Evolutionary conservation across 2,888 invertebrate species (phyloP), one percentile per base, ranked within the genome.

Genomic region (Heliconius sara): DNA sequence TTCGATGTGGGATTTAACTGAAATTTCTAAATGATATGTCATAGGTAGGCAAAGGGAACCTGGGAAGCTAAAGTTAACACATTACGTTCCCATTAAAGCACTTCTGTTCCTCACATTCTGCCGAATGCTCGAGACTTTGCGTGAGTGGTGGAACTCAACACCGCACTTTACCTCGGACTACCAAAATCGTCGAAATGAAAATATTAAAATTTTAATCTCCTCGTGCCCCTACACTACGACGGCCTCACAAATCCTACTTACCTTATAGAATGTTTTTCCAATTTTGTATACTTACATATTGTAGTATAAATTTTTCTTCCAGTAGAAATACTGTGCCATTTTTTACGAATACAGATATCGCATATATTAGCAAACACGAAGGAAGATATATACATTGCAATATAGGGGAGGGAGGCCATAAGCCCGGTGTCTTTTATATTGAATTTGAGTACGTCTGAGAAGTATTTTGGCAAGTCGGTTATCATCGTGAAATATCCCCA

Each of bases 401-500:
- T 90, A 86, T 96, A 97, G 0, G 97, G 97, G 1, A 97, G 87
- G 0, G 97, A 96, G 0, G 96, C 96, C 90, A 96, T 94, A 2
- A 96, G 86, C 0, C 96, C 96, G 80, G 97, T 97, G 87, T 96
- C 93, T 82, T 96, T 93, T 63, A 97, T 96, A 84, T 96, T 95
- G 85, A 96, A 96, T 83, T 96, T 95, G 34, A 97, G 90, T 0
- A 97, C 96, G 81, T 96, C 96, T 10, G 95, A 95, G 93, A 97
- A 96, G 86, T 97, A 97, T 79, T 96, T 96, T 0, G 97, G 97
- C 27, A 97, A 91, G 85, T 97, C 96, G 0, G 96, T 96, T 30
- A 97, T 96, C 96, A 97, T 96, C 6, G 96, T 96, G 84, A 96
- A 97, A 85, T 97, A 96, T 2, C 96, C 96, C 96, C 96, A 97